Conservation (phyloP, 2,888 invertebrate species). For the Muscina levida region DNA sequence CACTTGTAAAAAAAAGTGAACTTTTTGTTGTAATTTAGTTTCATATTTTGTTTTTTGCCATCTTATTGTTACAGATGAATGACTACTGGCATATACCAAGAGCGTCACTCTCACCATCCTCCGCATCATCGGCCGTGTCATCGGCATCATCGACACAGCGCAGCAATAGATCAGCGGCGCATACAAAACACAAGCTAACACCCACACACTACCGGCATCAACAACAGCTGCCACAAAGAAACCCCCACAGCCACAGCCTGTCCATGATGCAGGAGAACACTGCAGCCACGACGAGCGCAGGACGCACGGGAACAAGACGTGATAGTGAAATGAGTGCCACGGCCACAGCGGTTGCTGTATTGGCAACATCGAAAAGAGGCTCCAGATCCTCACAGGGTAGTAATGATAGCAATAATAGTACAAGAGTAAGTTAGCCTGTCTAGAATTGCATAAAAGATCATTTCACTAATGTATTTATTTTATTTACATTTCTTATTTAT, state of each 20-base stretch:
- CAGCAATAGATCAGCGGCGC: conserved; percentile 72
- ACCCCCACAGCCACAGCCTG: neutral
- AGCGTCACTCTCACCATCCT: conserved; percentile 84
- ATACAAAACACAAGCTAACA: conserved; percentile 51
- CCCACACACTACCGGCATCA: conserved; percentile 52
- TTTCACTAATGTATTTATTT: neutral
- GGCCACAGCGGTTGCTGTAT: conserved; percentile 65
- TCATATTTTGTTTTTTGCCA: conserved; percentile 40
- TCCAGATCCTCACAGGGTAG: conserved; percentile 86
- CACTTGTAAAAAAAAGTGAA: neutral
- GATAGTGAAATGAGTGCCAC: conserved; percentile 70
- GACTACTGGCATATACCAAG: conserved; percentile 90
- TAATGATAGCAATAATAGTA: conserved; percentile 87
- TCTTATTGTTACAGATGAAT: conserved; percentile 75
- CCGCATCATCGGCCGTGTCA: conserved; percentile 73
- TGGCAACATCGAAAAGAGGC: conserved; percentile 79
- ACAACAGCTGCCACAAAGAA: conserved; percentile 11
- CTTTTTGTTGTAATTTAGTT: conserved; percentile 25
- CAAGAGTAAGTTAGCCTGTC: conserved; percentile 84
- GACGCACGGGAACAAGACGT: conserved; percentile 47
- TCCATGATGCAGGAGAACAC: neutral
- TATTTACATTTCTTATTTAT: conserved; percentile 66
- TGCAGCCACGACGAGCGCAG: conserved; percentile 4
- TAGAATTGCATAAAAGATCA: too few relatives aligned
- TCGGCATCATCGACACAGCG: conserved; percentile 74